A percentile compares a stretch with the other conserved stretches of the same genome.
Evolutionary conservation across 2,888 invertebrate species (phyloP).

Genomic region (Papilio protenor): DNA sequence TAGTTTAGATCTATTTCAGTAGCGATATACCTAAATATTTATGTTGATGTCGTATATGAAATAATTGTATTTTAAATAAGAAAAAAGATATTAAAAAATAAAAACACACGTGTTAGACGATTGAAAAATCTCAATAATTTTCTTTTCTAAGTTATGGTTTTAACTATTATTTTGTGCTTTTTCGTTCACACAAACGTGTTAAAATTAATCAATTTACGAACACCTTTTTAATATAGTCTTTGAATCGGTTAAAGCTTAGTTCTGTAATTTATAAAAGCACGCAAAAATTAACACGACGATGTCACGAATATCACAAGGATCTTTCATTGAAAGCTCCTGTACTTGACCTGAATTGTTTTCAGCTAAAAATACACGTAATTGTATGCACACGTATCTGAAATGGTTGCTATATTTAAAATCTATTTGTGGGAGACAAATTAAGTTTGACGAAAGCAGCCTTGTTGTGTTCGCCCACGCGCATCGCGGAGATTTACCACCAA

Average conservation of each 20-base stretch:
- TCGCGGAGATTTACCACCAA: constrained; percentile 58
- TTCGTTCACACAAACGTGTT: too few relatives aligned
- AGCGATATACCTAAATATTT: not conserved
- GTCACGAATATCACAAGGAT: not conserved
- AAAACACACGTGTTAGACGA: not conserved
- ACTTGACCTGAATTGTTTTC: constrained; percentile 58
- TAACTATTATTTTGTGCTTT: too few relatives aligned
- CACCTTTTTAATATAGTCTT: not conserved
- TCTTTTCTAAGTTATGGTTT: too few relatives aligned
- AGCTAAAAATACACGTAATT: constrained; percentile 49
- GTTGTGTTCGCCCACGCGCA: constrained; percentile 76
- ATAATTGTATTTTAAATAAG: not conserved
- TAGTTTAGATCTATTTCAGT: constrained; percentile 17
- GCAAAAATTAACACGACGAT: not conserved
- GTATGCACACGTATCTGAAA: constrained; percentile 49
- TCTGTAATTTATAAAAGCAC: not conserved
- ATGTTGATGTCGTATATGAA: not conserved
- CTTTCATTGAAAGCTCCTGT: constrained; percentile 37
- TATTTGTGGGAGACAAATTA: constrained; percentile 66
- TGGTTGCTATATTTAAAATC: constrained; percentile 65
- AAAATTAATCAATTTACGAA: too few relatives aligned
- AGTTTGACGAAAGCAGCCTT: constrained; percentile 76
- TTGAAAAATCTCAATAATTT: too few relatives aligned
- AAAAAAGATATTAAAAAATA: not conserved
- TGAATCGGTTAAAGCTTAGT: not conserved